These are phyloP conservation scores for Machimus atricapillus DNA, from an alignment of 2,888 invertebrate species.

Conservation along the genomic window DNA sequence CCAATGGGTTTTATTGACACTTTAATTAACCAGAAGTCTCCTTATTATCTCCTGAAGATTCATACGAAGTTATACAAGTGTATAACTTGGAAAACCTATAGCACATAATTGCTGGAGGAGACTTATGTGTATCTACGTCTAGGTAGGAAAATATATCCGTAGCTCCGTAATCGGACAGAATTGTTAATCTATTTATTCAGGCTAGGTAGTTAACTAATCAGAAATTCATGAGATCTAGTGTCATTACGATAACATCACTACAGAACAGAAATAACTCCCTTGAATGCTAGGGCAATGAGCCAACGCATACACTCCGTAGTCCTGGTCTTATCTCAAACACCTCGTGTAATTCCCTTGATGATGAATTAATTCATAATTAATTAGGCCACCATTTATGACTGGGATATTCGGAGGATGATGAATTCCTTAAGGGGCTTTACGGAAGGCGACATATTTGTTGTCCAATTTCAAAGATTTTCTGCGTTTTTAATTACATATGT, in stretches of 20 bases:
- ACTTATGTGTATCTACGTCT: not conserved
- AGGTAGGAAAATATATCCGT: not conserved
- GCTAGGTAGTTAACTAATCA: not conserved
- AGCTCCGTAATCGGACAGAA: not conserved
- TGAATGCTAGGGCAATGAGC: not conserved
- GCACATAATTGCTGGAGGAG: not conserved
- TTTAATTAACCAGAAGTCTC: not conserved
- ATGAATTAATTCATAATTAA: constrained; percentile 11
- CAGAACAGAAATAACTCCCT: not conserved
- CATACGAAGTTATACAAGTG: not conserved
- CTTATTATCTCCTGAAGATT: not conserved
- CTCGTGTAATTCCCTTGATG: not conserved
- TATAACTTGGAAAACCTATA: not conserved
- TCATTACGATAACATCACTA: not conserved
- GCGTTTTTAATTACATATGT: too few relatives aligned
- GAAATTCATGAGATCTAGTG: not conserved
- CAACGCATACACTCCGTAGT: not conserved
- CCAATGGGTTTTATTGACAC: not conserved
- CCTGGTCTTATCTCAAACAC: not conserved
- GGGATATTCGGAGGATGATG: not conserved
- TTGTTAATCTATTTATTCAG: not conserved
- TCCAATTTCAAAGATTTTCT: too few relatives aligned
- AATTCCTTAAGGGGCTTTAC: not conserved
- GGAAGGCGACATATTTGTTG: not conserved
- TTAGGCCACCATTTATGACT: not conserved